Conservation (phyloP, 2,888 invertebrate genomes). For the Leptinotarsa tumamoca region DNA sequence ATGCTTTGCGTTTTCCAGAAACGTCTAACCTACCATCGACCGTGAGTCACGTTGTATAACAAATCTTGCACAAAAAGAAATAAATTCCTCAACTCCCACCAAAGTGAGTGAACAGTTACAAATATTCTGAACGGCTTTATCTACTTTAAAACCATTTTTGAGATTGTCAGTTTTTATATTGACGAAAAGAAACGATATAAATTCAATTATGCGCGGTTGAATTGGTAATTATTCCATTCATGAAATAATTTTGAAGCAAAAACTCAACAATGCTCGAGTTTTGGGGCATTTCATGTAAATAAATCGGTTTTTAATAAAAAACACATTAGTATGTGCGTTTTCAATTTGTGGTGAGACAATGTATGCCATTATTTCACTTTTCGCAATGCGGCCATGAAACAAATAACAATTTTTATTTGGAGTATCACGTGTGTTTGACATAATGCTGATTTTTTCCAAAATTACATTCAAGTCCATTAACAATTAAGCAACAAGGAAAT, state of each 20-base stretch:
- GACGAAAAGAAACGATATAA: not conserved
- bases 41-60: too few species aligned
- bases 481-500: slow-evolving; percentile 25
- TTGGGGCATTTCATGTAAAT: slow-evolving; percentile 14
- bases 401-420: not conserved
- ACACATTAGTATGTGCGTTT: slow-evolving; percentile 13
- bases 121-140: not conserved
- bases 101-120: not conserved
- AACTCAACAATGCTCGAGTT: not conserved
- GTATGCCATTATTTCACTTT: slow-evolving; percentile 25
- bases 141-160: not conserved
- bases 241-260: slow-evolving; percentile 4
- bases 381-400: slow-evolving; percentile 26
- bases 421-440: slow-evolving; percentile 11
- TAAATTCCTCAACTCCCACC: too few species aligned
- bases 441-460: slow-evolving; percentile 21
- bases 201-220: slow-evolving; percentile 9
- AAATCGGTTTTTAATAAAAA: slow-evolving; percentile 8
- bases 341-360: slow-evolving; percentile 18
- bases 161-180: not conserved
- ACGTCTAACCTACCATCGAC: too few species aligned
- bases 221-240: not conserved
- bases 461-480: slow-evolving; percentile 3
- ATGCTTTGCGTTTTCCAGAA: too few species aligned
- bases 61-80: too few species aligned